Conservation (phyloP, 2,797 vertebrate species). For the Alauda arvensis region DNA sequence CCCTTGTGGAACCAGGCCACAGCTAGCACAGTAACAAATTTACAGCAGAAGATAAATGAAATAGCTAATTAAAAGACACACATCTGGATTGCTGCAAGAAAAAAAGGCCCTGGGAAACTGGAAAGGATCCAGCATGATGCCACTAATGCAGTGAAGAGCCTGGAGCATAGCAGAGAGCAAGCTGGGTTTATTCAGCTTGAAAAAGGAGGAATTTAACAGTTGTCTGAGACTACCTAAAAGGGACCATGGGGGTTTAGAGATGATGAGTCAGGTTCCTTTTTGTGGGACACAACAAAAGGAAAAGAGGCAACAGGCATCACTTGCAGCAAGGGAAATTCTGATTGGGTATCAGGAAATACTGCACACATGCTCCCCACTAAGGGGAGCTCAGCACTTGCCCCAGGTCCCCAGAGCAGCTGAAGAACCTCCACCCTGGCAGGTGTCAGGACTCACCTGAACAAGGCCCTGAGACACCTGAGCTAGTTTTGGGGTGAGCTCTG, state of each 20-base stretch:
- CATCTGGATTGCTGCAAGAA: not conserved
- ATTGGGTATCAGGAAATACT: not conserved
- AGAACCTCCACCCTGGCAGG: not conserved
- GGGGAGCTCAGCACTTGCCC: not conserved
- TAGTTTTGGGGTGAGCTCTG: not conserved
- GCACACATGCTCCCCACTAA: not conserved
- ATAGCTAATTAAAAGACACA: not conserved
- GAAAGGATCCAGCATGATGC: not conserved
- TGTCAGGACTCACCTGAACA: not conserved
- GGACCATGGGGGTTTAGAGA: not conserved
- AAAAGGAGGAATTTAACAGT: not conserved
- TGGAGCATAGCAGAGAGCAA: not conserved
- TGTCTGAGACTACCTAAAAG: not conserved
- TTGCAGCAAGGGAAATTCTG: not conserved
- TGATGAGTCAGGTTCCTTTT: not conserved
- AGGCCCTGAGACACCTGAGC: not conserved
- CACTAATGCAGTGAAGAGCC: not conserved
- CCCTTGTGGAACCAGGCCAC: not conserved
- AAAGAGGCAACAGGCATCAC: not conserved
- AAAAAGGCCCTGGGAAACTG: not conserved
- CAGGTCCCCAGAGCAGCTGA: not conserved
- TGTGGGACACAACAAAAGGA: not conserved
- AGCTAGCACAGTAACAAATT: not conserved
- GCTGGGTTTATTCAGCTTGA: not conserved
- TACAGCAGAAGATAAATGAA: not conserved